phyloP scores from a whole-genome alignment of 2,113 vertebrate genomes.

The Tachycineta bicolor region DNA sequence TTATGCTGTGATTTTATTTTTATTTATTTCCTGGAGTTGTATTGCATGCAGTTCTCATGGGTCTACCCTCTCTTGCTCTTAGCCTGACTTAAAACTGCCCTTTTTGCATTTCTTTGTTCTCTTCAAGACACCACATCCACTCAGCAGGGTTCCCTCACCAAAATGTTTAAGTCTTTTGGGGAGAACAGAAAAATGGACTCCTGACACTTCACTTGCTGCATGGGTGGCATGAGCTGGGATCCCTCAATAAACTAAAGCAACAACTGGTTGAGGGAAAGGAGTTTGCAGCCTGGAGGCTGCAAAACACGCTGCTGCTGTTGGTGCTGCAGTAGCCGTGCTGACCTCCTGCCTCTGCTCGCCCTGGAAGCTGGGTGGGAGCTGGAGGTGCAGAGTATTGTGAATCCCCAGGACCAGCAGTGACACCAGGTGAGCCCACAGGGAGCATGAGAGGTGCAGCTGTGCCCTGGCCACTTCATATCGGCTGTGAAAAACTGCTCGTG shows the following conservation, averaged over 20 bases:
- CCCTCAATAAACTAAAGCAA: neutral
- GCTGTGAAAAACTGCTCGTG: neutral
- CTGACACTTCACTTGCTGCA: neutral
- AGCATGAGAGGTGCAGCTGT: fast-evolving
- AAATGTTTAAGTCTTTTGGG: neutral
- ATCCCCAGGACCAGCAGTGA: neutral
- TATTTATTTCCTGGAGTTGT: neutral
- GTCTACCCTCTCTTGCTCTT: neutral
- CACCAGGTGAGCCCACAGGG: neutral
- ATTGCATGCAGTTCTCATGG: neutral
- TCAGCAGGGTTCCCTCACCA: neutral
- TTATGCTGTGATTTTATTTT: neutral
- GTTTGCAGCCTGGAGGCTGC: neutral
- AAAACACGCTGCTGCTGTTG: neutral
- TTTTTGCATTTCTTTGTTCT: neutral
- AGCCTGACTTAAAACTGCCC: neutral
- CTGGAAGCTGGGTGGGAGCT: neutral
- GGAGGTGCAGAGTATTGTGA: fast-evolving
- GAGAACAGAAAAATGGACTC: neutral
- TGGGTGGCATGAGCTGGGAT: neutral
- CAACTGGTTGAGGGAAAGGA: neutral
- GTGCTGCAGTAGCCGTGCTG: neutral
- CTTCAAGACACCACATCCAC: neutral
- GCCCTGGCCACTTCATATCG: fast-evolving
- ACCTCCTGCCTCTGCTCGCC: fast-evolving